Conservation (phyloP, 1,140 invertebrate species). For the Lasioglossum baleicum region DNA sequence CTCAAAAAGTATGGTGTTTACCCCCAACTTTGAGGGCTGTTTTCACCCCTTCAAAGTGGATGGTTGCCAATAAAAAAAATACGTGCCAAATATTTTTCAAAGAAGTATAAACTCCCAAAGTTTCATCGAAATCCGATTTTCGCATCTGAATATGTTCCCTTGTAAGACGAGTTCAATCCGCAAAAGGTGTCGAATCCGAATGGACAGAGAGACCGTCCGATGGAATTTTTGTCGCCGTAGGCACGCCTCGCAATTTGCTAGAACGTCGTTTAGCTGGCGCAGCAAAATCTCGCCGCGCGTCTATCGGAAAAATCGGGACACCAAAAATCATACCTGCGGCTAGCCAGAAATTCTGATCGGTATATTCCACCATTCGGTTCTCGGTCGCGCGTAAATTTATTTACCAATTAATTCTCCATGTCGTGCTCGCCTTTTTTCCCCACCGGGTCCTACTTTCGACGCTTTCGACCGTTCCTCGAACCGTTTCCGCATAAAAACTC, state of each 20-base stretch:
- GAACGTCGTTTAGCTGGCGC: not conserved
- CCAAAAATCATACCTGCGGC: not conserved
- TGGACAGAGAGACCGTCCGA: too few species aligned
- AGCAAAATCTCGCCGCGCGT: not conserved
- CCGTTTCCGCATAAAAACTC: not conserved
- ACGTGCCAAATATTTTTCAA: too few species aligned
- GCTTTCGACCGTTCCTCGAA: not conserved
- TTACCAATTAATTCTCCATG: constrained; percentile 9
- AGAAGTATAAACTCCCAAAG: too few species aligned
- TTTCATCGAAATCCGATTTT: too few species aligned
- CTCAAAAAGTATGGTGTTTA: too few species aligned
- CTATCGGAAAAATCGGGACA: not conserved
- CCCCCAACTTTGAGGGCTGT: too few species aligned
- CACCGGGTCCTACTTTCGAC: not conserved
- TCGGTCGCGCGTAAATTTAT: not conserved
- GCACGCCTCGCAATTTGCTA: not conserved
- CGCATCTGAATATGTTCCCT: too few species aligned
- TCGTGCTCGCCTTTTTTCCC: not conserved
- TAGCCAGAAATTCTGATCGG: not conserved
- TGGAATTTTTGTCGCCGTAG: too few species aligned
- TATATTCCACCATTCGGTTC: not conserved
- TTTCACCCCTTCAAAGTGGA: too few species aligned
- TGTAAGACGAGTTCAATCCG: too few species aligned
- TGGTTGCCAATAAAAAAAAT: too few species aligned
- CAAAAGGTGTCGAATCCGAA: too few species aligned